Percentiles rank a stretch among this genome's conserved stretches.
phyloP scores from a whole-genome alignment of 2,888 invertebrate genomes.

The Caenorhabditis wallacei region DNA sequence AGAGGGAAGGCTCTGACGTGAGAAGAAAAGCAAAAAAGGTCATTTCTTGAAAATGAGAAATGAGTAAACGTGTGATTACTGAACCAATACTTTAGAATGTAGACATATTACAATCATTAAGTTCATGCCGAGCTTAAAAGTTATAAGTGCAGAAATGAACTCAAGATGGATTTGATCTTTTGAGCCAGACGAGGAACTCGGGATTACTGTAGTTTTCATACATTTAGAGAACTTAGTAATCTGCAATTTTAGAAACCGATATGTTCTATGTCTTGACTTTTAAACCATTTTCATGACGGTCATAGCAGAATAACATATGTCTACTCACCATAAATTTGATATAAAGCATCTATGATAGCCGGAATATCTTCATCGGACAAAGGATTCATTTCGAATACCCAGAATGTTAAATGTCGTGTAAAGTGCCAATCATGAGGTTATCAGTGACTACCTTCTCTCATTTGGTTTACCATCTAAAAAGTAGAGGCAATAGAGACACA shows the following conservation, averaged over 20 bases:
- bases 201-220: neutral
- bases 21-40: constrained; percentile 10
- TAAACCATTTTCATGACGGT: no score
- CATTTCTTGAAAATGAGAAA: constrained; percentile 1
- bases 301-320: no score
- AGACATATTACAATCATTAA: neutral
- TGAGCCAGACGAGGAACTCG: neutral
- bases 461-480: constrained; percentile 6
- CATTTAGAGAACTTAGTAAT: neutral
- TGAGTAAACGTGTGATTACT: neutral
- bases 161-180: neutral
- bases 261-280: no score
- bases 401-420: constrained; percentile 16
- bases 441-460: constrained; percentile 39
- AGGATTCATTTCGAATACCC: neutral
- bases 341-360: neutral
- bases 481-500: neutral
- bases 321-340: no score
- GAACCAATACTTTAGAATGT: neutral
- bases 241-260: no score
- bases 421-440: constrained; percentile 44
- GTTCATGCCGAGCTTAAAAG: neutral
- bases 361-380: neutral
- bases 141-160: neutral
- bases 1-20: constrained; percentile 19